Conservation (phyloP, 2,797 vertebrate genomes). For the Pseudopleuronectes americanus region DNA sequence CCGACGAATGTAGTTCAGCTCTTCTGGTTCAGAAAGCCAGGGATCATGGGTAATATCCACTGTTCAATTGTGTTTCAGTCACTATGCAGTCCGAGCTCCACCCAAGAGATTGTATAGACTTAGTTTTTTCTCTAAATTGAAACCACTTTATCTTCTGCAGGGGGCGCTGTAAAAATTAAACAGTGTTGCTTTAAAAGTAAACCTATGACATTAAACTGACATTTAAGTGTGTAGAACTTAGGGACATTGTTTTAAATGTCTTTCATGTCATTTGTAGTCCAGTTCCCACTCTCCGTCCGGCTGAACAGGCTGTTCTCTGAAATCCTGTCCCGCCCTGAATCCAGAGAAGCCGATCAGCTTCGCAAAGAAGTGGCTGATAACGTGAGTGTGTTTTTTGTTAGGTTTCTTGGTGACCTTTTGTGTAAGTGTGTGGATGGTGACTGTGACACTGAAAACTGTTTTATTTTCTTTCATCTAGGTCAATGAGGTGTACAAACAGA, state of each 20-base stretch:
- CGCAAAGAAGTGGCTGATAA: conserved; percentile 92
- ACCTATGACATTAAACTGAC: not conserved
- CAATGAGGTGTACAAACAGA: conserved; percentile 89
- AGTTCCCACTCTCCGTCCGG: conserved; percentile 90
- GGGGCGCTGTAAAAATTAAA: too few species aligned
- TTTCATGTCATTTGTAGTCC: conserved; percentile 65
- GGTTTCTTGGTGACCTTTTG: not conserved
- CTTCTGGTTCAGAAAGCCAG: too few species aligned
- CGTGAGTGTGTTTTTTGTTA: conserved; percentile 76
- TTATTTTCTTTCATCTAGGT: conserved; percentile 80
- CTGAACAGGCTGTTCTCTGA: conserved; percentile 89
- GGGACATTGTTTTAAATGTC: not conserved
- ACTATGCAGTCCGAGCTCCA: too few species aligned
- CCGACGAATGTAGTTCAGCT: too few species aligned
- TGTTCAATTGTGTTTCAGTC: too few species aligned
- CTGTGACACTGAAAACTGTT: not conserved
- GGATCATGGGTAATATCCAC: too few species aligned
- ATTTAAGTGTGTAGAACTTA: not conserved
- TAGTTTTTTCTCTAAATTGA: too few species aligned
- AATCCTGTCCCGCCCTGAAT: conserved; percentile 85
- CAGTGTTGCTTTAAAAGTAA: too few species aligned
- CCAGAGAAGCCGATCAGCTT: conserved; percentile 87
- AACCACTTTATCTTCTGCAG: too few species aligned
- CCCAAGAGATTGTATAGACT: too few species aligned
- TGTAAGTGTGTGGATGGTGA: not conserved